Evolutionary conservation across 2,113 vertebrate species (phyloP).

Genomic region (Oreochromis tanganicae): DNA sequence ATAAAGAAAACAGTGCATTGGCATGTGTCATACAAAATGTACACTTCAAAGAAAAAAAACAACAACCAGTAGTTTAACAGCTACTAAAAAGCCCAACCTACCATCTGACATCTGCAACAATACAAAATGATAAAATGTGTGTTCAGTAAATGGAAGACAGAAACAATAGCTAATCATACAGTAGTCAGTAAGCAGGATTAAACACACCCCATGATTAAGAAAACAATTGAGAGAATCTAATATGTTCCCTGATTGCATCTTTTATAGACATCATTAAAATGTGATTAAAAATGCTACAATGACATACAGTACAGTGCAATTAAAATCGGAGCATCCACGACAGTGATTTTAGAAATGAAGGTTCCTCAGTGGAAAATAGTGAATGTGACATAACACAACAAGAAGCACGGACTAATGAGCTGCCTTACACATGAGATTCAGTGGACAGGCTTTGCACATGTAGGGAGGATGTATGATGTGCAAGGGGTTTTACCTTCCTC

Average conservation of each 20-base stretch:
- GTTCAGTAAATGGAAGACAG: background rate
- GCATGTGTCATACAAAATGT: background rate
- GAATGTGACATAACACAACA: background rate
- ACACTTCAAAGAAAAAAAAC: background rate
- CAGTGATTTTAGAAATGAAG: background rate
- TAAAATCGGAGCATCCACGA: background rate
- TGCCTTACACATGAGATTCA: background rate
- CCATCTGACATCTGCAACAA: background rate
- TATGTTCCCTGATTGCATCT: slow-evolving; percentile 13
- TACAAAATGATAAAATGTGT: background rate
- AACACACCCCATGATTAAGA: background rate
- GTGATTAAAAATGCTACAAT: slow-evolving; percentile 3
- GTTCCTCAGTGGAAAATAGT: background rate
- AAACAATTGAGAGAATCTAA: slow-evolving; percentile 8
- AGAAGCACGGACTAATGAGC: background rate
- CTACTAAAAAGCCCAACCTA: background rate
- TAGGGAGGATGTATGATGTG: background rate
- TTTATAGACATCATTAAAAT: slow-evolving; percentile 34
- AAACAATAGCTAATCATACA: slow-evolving; percentile 8
- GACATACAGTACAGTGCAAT: background rate
- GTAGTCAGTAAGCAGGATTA: background rate
- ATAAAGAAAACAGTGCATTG: background rate
- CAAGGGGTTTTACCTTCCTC: slow-evolving; percentile 82
- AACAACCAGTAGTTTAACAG: background rate
- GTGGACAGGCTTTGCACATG: background rate